Percentiles rank a stretch among this genome's conserved stretches.
These are phyloP conservation scores for Naso thynnoides DNA, from an alignment of 2,797 vertebrate species.

Conservation along the genomic window DNA sequence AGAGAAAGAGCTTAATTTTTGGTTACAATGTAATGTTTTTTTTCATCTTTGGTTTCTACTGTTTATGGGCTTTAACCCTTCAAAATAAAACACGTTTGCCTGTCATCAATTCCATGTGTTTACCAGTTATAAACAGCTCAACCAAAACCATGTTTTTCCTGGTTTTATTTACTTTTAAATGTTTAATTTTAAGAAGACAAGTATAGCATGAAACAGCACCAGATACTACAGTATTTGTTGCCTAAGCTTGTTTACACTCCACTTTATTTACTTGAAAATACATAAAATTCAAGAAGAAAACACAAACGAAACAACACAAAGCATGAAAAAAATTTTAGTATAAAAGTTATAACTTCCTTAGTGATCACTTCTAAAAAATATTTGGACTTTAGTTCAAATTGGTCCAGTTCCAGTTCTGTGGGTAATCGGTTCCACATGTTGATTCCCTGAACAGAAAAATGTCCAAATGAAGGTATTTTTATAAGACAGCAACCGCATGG, in stretches of 20 bases:
- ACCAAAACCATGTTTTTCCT: background rate
- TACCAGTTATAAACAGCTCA: background rate
- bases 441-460: background rate
- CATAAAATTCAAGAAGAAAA: background rate
- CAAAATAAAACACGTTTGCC: slow-evolving; percentile 2
- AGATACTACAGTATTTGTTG: background rate
- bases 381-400: no score
- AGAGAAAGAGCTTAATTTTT: background rate
- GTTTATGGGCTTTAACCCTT: background rate
- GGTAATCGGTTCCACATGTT: background rate
- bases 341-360: no score
- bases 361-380: background rate
- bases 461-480: background rate
- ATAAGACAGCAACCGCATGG: no score
- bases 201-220: background rate
- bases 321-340: background rate
- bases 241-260: background rate
- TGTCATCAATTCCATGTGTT: background rate
- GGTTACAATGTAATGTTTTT: background rate
- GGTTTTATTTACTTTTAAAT: background rate
- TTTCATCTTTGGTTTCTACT: background rate
- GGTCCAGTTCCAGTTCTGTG: background rate
- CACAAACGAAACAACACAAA: background rate
- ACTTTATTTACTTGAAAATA: background rate
- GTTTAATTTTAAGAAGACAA: background rate